Evolutionary conservation across 2,888 invertebrate species (phyloP).

Genomic region (Harpalus rubripes): DNA sequence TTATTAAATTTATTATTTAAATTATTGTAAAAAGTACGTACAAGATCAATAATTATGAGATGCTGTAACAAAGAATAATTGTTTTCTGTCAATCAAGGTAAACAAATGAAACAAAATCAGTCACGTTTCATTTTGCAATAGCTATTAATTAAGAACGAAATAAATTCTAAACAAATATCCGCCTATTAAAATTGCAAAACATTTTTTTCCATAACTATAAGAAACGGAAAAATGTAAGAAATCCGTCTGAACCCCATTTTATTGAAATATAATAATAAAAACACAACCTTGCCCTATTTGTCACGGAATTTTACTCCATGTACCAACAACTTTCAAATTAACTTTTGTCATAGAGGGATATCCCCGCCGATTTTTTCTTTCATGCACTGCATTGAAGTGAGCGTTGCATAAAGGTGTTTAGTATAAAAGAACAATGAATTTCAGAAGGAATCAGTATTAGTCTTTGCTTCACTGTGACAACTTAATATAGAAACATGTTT

Average conservation of each 20-base stretch:
- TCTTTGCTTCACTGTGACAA: conserved; percentile 20
- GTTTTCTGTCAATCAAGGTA: conserved; percentile 38
- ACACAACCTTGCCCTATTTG: conserved; percentile 55
- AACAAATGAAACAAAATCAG: conserved; percentile 38
- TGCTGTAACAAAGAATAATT: background rate
- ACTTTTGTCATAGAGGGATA: conserved; percentile 44
- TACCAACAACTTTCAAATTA: conserved; percentile 61
- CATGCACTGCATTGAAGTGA: conserved; percentile 16
- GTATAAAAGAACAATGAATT: conserved; percentile 50
- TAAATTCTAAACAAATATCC: conserved; percentile 43
- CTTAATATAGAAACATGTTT: conserved; percentile 25
- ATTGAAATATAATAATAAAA: conserved; percentile 19
- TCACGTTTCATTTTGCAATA: conserved; percentile 48
- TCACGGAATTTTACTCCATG: conserved; percentile 53
- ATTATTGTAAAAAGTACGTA: background rate
- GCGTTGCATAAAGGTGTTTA: conserved; percentile 35
- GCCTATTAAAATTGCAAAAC: conserved; percentile 39
- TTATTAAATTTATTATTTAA: background rate
- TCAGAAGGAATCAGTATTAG: conserved; percentile 43
- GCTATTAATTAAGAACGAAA: conserved; percentile 36
- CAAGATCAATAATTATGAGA: background rate
- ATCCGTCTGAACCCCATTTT: conserved; percentile 33
- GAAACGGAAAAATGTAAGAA: conserved; percentile 32
- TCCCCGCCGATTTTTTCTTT: conserved; percentile 55
- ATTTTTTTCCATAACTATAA: conserved; percentile 41